Conservation (phyloP, 2,797 vertebrate species). For the Pseudopleuronectes americanus region DNA sequence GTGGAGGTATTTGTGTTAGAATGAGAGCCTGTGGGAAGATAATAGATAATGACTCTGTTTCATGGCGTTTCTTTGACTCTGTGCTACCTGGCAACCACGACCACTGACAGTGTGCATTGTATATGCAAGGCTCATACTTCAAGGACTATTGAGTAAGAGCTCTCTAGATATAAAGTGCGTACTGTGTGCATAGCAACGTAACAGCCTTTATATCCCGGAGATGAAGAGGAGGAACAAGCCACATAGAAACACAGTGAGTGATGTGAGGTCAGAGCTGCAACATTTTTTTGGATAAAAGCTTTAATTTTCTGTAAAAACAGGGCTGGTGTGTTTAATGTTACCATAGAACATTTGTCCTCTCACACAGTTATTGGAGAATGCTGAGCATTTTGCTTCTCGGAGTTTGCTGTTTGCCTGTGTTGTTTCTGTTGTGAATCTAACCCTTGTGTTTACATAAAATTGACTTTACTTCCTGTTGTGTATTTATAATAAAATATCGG, state of each 20-base stretch:
- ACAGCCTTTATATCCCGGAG: conserved; percentile 42
- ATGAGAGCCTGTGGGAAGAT: conserved; percentile 30
- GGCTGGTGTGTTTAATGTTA: conserved; percentile 3
- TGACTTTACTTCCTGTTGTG: no score
- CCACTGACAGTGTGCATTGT: conserved; percentile 22
- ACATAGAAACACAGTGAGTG: conserved; percentile 57
- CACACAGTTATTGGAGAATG: neutral
- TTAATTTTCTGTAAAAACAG: conserved; percentile 26
- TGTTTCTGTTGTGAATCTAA: no score
- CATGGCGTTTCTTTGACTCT: conserved; percentile 41
- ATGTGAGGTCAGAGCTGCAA: conserved; percentile 8
- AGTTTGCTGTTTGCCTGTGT: neutral
- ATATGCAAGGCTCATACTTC: neutral
- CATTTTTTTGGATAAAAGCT: conserved; percentile 38
- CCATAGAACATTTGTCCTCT: neutral
- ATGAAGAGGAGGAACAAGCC: conserved; percentile 62
- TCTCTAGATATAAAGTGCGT: conserved; percentile 47
- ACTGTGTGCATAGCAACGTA: conserved; percentile 51
- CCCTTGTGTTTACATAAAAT: no score
- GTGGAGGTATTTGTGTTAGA: conserved; percentile 36
- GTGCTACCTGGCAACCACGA: conserved; percentile 63
- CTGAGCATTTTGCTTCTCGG: no score
- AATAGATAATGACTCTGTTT: conserved; percentile 34
- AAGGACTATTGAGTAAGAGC: conserved; percentile 50
- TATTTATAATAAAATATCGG: no score